Conservation (phyloP, 2,113 vertebrate species). For the Scalopus aquaticus region DNA sequence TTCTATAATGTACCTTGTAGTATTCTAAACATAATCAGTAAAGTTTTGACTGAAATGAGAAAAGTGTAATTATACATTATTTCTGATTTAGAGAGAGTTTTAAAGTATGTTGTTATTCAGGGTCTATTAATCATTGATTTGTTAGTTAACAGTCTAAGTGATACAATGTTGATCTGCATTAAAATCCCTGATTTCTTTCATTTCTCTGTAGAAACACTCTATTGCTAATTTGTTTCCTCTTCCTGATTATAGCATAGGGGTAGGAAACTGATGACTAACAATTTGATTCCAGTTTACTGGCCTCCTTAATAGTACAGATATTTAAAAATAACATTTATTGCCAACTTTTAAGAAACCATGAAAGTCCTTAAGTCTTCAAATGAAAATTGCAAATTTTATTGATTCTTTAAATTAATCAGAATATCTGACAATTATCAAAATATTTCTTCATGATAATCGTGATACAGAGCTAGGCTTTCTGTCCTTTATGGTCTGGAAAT, state of each 20-base stretch:
- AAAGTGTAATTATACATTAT: background rate
- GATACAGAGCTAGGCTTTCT: background rate
- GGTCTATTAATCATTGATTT: background rate
- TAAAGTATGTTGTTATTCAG: background rate
- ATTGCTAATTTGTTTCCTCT: background rate
- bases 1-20: background rate
- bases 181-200: background rate
- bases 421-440: background rate
- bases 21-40: background rate
- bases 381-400: background rate
- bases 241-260: background rate
- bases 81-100: background rate
- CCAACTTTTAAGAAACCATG: background rate
- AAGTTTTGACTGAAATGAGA: background rate
- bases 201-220: slow-evolving; percentile 1
- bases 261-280: background rate
- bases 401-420: background rate
- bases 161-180: background rate
- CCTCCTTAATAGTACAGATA: background rate
- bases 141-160: background rate
- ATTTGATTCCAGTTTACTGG: background rate
- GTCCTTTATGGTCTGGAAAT: background rate
- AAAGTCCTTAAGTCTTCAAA: background rate
- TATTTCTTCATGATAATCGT: background rate
- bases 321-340: background rate